phyloP scores from a whole-genome alignment of 2,888 invertebrate genomes.

The Nyleta sp. region DNA sequence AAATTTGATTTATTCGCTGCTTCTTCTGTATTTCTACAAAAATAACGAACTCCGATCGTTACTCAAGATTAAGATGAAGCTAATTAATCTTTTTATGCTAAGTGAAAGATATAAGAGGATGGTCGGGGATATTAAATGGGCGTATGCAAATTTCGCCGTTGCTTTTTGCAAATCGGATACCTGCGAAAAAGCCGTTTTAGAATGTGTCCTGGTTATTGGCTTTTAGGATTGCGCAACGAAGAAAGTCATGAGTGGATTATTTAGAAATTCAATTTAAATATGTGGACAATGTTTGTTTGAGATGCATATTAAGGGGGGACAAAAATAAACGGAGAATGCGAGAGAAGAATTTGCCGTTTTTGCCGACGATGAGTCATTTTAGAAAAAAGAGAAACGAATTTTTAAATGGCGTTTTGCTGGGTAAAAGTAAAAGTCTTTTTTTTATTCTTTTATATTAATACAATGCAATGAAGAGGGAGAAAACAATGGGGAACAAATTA shows the following conservation, averaged over 20 bases:
- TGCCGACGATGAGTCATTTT: too few relatives aligned
- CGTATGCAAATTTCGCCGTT: slow-evolving; percentile 12
- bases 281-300: background rate
- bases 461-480: background rate
- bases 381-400: too few relatives aligned
- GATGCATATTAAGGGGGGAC: background rate
- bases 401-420: too few relatives aligned
- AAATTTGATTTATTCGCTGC: too few relatives aligned
- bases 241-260: slow-evolving; percentile 46
- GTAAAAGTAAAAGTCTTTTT: too few relatives aligned
- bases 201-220: slow-evolving; percentile 57
- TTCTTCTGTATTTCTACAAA: too few relatives aligned
- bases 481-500: background rate
- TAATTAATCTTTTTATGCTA: slow-evolving; percentile 21
- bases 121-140: background rate
- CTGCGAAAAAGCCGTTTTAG: background rate
- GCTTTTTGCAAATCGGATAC: slow-evolving; percentile 5
- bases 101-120: background rate
- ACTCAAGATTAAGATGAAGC: slow-evolving; percentile 14
- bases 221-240: slow-evolving; percentile 42
- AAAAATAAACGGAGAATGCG: background rate
- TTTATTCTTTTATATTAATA: background rate
- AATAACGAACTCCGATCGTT: too few relatives aligned
- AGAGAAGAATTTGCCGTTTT: background rate
- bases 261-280: slow-evolving; percentile 51